Percentiles rank a stretch among this genome's conserved stretches.
Evolutionary conservation across 2,888 invertebrate genomes (phyloP).

Genomic region (Andrena trimmerana): DNA sequence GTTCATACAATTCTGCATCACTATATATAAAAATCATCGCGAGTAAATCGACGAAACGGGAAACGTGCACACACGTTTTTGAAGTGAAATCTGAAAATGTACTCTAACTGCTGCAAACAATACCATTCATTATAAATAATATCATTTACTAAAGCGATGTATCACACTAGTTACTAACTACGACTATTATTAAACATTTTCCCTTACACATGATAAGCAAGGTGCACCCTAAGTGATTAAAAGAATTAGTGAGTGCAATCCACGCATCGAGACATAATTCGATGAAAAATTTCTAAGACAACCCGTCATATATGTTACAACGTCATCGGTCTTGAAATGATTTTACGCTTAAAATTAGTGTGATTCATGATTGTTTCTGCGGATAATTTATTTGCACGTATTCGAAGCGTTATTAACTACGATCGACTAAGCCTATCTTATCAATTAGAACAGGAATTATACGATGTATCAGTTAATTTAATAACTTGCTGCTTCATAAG

Average conservation of each 20-base stretch:
- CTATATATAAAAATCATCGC: conserved; percentile 4
- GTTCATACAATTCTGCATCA: not conserved
- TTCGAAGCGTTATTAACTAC: conserved; percentile 1
- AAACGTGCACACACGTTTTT: not conserved
- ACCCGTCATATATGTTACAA: conserved; percentile 6
- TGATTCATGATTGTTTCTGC: conserved; percentile 30
- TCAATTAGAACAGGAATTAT: conserved; percentile 4
- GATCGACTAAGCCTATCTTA: conserved; percentile 5
- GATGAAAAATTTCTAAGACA: not conserved
- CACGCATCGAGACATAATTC: not conserved
- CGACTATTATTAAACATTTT: not conserved
- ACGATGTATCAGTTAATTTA: not conserved
- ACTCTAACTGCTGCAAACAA: conserved; percentile 1
- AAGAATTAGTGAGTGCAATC: not conserved
- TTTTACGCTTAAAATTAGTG: conserved; percentile 3
- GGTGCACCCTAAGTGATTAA: not conserved
- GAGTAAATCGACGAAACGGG: not conserved
- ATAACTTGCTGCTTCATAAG: conserved; percentile 2
- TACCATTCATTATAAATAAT: conserved; percentile 22
- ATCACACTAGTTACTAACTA: conserved; percentile 39
- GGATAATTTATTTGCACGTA: conserved; percentile 19
- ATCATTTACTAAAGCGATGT: conserved; percentile 6
- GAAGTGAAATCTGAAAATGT: not conserved
- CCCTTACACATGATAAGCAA: conserved; percentile 23
- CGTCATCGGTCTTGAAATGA: not conserved